Evolutionary conservation across 2,797 vertebrate species (phyloP).

Genomic region (Sebastes steindachneri): DNA sequence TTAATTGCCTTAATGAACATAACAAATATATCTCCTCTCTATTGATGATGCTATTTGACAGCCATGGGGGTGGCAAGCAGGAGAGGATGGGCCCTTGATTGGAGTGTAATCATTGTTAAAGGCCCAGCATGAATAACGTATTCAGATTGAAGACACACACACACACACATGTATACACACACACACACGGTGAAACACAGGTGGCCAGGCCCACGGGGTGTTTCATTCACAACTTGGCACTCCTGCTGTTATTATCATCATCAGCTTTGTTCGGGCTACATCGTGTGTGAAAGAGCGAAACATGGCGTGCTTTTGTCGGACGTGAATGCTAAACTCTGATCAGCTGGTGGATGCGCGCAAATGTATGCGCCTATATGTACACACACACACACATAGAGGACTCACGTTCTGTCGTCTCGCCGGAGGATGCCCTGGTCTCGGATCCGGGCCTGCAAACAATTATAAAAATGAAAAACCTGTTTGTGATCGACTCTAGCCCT

Average conservation of each 20-base stretch:
- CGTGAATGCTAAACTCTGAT: slow-evolving; percentile 58
- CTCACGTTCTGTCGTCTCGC: slow-evolving; percentile 57
- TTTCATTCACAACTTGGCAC: slow-evolving; percentile 78
- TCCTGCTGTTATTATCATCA: slow-evolving; percentile 75
- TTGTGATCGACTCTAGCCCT: slow-evolving; percentile 35
- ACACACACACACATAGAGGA: slow-evolving; percentile 17
- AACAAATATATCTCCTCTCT: slow-evolving; percentile 78
- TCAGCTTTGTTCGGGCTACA: slow-evolving; percentile 68
- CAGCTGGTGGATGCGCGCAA: slow-evolving; percentile 54
- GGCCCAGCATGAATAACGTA: slow-evolving; percentile 79
- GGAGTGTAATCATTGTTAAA: slow-evolving; percentile 80
- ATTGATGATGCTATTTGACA: slow-evolving; percentile 81
- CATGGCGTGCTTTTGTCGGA: slow-evolving; percentile 52
- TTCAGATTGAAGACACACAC: slow-evolving; percentile 64
- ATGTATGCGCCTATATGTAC: slow-evolving; percentile 17
- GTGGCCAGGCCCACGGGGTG: slow-evolving; percentile 72
- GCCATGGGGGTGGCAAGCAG: slow-evolving; percentile 68
- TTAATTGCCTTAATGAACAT: slow-evolving; percentile 83
- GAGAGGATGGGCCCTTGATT: slow-evolving; percentile 75
- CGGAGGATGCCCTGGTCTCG: slow-evolving; percentile 17
- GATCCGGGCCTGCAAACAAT: slow-evolving; percentile 64
- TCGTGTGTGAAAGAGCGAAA: slow-evolving; percentile 64
- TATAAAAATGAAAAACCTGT: slow-evolving; percentile 50
- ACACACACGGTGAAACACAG: slow-evolving; percentile 46
- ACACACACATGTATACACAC: neutral